Conservation (phyloP, 2,113 vertebrate species). For the Hypanus sabinus region DNA sequence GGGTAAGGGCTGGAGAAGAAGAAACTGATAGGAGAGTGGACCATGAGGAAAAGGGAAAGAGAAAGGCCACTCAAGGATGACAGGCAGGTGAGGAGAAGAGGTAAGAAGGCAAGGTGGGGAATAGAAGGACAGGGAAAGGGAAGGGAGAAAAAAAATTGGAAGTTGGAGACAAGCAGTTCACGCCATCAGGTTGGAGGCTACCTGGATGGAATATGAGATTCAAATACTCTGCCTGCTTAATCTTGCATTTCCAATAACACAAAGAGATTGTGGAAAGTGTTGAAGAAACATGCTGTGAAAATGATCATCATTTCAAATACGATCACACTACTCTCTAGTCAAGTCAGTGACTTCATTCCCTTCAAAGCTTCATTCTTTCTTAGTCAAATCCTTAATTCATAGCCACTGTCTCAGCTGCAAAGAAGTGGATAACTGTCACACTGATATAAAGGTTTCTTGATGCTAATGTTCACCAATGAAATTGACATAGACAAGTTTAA, state of each 20-base stretch:
- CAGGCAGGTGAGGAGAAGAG: too few relatives aligned
- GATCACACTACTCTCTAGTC: not conserved
- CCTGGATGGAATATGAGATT: not conserved
- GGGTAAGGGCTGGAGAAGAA: too few relatives aligned
- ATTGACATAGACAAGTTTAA: not conserved
- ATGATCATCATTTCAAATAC: not conserved
- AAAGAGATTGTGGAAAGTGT: not conserved
- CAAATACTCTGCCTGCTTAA: not conserved
- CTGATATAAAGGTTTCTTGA: not conserved
- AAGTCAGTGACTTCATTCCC: not conserved
- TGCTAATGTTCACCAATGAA: not conserved
- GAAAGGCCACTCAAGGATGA: too few relatives aligned
- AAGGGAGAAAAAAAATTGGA: too few relatives aligned
- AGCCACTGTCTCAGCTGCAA: not conserved
- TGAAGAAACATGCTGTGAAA: not conserved
- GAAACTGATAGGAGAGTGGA: too few relatives aligned
- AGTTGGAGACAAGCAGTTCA: too few relatives aligned
- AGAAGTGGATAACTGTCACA: not conserved
- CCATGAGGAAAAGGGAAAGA: too few relatives aligned
- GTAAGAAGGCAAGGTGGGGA: too few relatives aligned
- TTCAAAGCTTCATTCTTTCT: not conserved
- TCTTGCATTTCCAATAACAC: not conserved
- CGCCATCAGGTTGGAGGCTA: too few relatives aligned
- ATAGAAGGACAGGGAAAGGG: too few relatives aligned
- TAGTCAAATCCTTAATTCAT: not conserved